Evolutionary conservation across 2,797 vertebrate species (phyloP).

Genomic region (Coendou prehensilis): DNA sequence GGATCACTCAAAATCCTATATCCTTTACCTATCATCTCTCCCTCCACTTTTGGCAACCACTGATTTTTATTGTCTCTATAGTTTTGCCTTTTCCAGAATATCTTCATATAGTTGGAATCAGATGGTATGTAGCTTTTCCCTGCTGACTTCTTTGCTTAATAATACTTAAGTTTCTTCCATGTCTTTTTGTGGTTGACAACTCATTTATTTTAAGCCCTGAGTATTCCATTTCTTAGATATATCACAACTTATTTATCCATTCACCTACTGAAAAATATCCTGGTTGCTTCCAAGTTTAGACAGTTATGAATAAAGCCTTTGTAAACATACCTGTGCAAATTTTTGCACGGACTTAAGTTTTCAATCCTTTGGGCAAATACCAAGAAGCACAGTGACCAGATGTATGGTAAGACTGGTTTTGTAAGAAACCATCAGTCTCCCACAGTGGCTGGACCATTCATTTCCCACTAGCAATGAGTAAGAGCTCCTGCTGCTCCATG

Average conservation of each 20-base stretch:
- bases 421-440: not conserved
- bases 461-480: not conserved
- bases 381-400: not conserved
- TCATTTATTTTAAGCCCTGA: not conserved
- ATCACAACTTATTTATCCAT: not conserved
- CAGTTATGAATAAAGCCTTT: not conserved
- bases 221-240: not conserved
- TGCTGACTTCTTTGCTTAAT: not conserved
- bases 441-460: not conserved
- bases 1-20: not conserved
- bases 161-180: not conserved
- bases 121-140: not conserved
- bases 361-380: not conserved
- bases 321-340: not conserved
- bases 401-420: not conserved
- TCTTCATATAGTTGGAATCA: not conserved
- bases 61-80: not conserved
- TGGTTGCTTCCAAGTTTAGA: not conserved
- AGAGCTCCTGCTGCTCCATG: not conserved
- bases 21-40: not conserved
- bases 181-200: not conserved
- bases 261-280: not conserved
- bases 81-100: not conserved
- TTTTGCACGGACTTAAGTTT: not conserved
- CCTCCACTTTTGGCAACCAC: not conserved